A percentile compares a stretch with the other conserved stretches of the same genome.
These are phyloP conservation scores for Sternarchorhynchus goeldii DNA, from an alignment of 2,797 vertebrate species.

Conservation along the genomic window DNA sequence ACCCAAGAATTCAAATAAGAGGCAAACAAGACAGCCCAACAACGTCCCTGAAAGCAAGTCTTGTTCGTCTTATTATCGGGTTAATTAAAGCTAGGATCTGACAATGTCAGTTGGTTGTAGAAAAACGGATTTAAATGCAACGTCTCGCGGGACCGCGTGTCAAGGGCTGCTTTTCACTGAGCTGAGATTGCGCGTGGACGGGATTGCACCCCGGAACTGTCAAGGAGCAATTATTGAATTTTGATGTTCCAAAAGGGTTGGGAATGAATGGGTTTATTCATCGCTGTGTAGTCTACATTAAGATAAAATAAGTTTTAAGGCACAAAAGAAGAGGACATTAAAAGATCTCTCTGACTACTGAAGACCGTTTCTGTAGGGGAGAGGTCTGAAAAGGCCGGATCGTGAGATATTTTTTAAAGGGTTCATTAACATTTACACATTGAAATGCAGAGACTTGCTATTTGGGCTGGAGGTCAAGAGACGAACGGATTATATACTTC, in stretches of 20 bases:
- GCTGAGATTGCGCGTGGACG: slow-evolving; percentile 76
- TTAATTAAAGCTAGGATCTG: slow-evolving; percentile 99
- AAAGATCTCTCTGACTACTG: slow-evolving; percentile 72
- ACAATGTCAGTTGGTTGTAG: slow-evolving; percentile 98
- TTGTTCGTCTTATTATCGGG: slow-evolving; percentile 98
- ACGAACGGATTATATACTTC: slow-evolving; percentile 99
- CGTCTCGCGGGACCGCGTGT: slow-evolving; percentile 95
- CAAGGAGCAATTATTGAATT: slow-evolving; percentile 93
- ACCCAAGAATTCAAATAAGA: slow-evolving; percentile 73
- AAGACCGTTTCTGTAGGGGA: slow-evolving; percentile 75
- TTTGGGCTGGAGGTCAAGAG: slow-evolving; percentile 98
- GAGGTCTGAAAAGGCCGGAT: slow-evolving; percentile 78
- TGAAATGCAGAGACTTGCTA: slow-evolving; percentile 89
- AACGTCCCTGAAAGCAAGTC: slow-evolving; percentile 85
- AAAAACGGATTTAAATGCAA: slow-evolving; percentile 98
- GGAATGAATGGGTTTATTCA: slow-evolving; percentile 79
- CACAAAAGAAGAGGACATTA: slow-evolving; percentile 76
- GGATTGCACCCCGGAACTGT: slow-evolving; percentile 77
- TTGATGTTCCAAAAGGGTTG: slow-evolving; percentile 83
- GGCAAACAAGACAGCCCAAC: slow-evolving; percentile 78
- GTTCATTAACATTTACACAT: slow-evolving; percentile 89
- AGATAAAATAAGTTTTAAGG: slow-evolving; percentile 76
- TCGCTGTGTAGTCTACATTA: slow-evolving; percentile 76
- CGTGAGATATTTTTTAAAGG: slow-evolving; percentile 81
- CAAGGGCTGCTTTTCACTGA: slow-evolving; percentile 92